A percentile compares a stretch with the other conserved stretches of the same genome.
Evolutionary conservation across 2,888 invertebrate genomes (phyloP).

Genomic region (Spatulosminthurus flaviceps): DNA sequence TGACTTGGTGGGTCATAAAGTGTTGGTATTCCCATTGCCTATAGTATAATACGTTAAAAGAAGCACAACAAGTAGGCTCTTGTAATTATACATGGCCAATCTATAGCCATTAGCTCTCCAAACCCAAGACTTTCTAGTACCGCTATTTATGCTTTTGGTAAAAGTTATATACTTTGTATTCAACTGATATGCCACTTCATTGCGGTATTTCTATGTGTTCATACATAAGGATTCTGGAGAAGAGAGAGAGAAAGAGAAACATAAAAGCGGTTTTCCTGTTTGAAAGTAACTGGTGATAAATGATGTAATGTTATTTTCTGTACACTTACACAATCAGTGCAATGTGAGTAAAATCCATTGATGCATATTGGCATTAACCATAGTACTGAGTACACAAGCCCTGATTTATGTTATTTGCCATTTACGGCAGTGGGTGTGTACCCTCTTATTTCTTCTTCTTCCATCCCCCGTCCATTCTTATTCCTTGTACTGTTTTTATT

Average conservation of each 20-base stretch:
- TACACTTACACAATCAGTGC: constrained; percentile 19
- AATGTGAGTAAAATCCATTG: constrained; percentile 38
- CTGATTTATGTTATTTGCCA: constrained; percentile 46
- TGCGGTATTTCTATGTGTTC: no score
- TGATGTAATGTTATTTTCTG: constrained; percentile 31
- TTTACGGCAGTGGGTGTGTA: constrained; percentile 44
- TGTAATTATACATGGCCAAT: background rate
- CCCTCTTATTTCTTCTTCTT: constrained; percentile 29
- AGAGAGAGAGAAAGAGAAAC: background rate
- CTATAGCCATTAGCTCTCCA: background rate
- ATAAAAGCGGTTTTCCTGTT: constrained; percentile 43
- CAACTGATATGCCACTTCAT: background rate
- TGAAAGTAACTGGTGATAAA: constrained; percentile 43
- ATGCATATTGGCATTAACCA: constrained; percentile 39
- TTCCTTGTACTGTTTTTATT: background rate
- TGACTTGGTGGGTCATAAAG: constrained; percentile 13
- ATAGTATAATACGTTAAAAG: no score
- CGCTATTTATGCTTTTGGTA: no score
- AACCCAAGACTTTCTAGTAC: background rate
- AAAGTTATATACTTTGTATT: no score
- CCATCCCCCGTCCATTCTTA: constrained; percentile 19
- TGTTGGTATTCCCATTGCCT: constrained; percentile 1
- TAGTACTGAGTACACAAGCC: constrained; percentile 41
- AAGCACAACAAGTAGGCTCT: background rate
- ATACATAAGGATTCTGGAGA: background rate